Evolutionary conservation across 2,888 invertebrate genomes (phyloP), one percentile per base, ranked within the genome.

Genomic region (Lasioglossum vierecki): DNA sequence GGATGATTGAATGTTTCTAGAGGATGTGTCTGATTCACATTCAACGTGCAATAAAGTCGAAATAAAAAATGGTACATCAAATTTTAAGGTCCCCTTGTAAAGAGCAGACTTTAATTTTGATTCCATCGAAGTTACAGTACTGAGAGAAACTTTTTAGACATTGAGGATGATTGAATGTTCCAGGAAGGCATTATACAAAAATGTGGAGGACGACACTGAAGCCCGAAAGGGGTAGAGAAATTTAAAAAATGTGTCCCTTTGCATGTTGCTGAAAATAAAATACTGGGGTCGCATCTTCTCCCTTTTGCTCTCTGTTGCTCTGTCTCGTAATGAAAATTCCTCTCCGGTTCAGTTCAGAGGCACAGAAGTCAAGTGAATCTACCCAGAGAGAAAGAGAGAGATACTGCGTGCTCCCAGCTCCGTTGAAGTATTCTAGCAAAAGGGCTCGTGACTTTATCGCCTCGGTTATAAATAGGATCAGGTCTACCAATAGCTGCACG

Each of bases 241-340:
- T 46, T 63, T 46, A 22, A 63, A 5, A 44, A 30, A 76, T 63
- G 26, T 46, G 18, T 63, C 30, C 8, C 26, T 26, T 4, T 63
- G 22, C 26, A 46, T 18, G 44, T 35, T 44, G 6, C 44, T 44
- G 9, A 46, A 41, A 63, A 44, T 63, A 44, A 63, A 30, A 63
- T 46, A 22, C 22, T 22, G 46, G 22, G 5, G 35, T 30, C 4
- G 30, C 63, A n/a, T 53, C 22, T 9, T 22, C n/a, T n/a, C 53
- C n/a, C 53, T 22, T 8, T 22, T 22, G 6, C 53, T 53, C 53
- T 53, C 53, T 22, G 22, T 22, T 22, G 9, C 22, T 53, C 53
- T 53, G 22, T 30, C 18, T 9, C 18, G 63, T 76, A 76, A 76
- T 76, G 46, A 46, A 76, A 76, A 76, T 76, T 76, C 63, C 63